phyloP scores from a whole-genome alignment of 2,888 invertebrate genomes.

The Phaedon cochleariae region DNA sequence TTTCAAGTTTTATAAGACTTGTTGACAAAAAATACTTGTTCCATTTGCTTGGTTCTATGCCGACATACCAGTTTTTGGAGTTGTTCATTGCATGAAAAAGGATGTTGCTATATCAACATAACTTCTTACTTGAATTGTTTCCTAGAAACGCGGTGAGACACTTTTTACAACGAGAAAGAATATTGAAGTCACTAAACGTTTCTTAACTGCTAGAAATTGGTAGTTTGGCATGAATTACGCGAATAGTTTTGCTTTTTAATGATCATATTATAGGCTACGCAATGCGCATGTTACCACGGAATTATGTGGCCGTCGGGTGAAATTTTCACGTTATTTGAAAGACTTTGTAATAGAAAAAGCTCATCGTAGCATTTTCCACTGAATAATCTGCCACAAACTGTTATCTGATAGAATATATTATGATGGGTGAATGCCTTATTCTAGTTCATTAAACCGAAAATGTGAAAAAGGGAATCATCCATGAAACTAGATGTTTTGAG shows the following conservation, averaged over 20 bases:
- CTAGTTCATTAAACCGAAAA: neutral
- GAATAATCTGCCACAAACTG: neutral
- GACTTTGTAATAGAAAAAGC: too few relatives aligned
- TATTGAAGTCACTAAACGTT: neutral
- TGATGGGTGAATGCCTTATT: neutral
- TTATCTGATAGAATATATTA: neutral
- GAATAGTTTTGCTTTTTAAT: too few relatives aligned
- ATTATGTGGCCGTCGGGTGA: too few relatives aligned
- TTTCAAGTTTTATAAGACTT: too few relatives aligned
- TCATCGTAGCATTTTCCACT: neutral
- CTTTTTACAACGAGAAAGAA: neutral
- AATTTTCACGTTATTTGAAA: too few relatives aligned
- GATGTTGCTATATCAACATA: neutral
- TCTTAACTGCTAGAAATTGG: neutral
- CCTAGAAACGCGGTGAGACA: neutral
- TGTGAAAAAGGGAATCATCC: neutral
- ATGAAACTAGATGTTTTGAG: neutral
- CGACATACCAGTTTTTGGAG: neutral
- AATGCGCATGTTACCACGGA: too few relatives aligned
- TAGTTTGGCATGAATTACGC: too few relatives aligned
- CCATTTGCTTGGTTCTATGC: neutral
- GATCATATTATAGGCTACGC: too few relatives aligned
- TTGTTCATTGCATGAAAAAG: neutral
- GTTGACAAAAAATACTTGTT: neutral
- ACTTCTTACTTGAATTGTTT: neutral